These are phyloP conservation scores for Plusia festucae DNA, from an alignment of 2,888 invertebrate species.

Conservation along the genomic window DNA sequence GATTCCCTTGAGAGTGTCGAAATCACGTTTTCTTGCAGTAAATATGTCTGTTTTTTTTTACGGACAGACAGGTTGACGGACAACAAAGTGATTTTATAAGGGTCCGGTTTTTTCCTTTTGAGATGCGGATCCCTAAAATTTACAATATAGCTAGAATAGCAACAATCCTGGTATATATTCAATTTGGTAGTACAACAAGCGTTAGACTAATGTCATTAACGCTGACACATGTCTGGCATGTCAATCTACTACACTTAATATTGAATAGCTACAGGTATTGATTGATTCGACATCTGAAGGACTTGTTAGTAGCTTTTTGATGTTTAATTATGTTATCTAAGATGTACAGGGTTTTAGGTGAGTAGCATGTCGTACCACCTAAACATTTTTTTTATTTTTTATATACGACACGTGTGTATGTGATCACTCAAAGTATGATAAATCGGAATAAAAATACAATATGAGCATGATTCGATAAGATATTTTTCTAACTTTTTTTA, in stretches of 20 bases:
- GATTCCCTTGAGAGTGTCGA: too few relatives aligned
- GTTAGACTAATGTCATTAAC: constrained; percentile 51
- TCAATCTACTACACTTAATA: constrained; percentile 45
- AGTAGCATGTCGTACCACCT: not conserved
- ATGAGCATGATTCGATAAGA: not conserved
- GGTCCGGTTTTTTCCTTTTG: too few relatives aligned
- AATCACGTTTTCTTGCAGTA: too few relatives aligned
- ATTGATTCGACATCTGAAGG: not conserved
- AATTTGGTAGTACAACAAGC: constrained; percentile 37
- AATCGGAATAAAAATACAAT: not conserved
- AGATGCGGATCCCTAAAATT: too few relatives aligned
- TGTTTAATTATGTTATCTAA: not conserved
- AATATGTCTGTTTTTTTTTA: too few relatives aligned
- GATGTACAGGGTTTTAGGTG: constrained; percentile 1
- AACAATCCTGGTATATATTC: constrained; percentile 31
- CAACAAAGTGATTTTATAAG: too few relatives aligned
- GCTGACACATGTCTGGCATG: constrained; percentile 53
- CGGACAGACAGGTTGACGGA: too few relatives aligned
- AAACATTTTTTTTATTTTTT: too few relatives aligned
- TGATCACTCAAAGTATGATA: not conserved
- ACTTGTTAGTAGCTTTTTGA: not conserved
- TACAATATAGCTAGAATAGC: constrained; percentile 10
- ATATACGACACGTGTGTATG: too few relatives aligned
- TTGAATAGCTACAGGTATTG: constrained; percentile 30
- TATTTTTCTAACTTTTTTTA: not conserved